Evolutionary conservation across 1,140 invertebrate species (phyloP).

Genomic region (Coelopa frigida): DNA sequence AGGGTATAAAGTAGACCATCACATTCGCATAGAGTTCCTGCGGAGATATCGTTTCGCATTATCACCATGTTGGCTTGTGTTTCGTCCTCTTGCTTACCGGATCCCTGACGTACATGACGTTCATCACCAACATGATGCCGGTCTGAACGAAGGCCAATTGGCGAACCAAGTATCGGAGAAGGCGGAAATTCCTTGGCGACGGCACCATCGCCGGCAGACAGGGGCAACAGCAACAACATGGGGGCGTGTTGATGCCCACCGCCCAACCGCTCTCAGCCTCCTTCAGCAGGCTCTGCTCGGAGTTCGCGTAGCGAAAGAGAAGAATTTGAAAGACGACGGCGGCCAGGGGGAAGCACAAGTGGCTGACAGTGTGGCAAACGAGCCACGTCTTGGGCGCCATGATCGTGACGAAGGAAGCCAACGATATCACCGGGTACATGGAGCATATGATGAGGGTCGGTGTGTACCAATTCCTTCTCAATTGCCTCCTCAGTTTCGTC

Average conservation of each 20-base stretch:
- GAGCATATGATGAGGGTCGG: conserved; percentile 32
- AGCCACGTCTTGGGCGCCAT: conserved; percentile 36
- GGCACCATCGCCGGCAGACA: conserved; percentile 31
- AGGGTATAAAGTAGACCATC: conserved; percentile 35
- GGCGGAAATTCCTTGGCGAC: conserved; percentile 28
- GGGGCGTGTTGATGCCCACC: conserved; percentile 32
- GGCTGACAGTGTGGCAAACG: conserved; percentile 40
- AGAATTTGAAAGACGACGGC: conserved; percentile 29
- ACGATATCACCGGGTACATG: conserved; percentile 35
- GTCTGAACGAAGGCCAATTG: conserved; percentile 41
- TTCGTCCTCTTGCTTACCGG: conserved; percentile 6
- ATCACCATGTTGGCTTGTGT: too few relatives aligned
- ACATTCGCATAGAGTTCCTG: conserved; percentile 24
- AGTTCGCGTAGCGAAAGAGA: conserved; percentile 32
- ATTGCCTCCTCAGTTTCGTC: conserved; percentile 24
- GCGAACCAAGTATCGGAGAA: conserved; percentile 35
- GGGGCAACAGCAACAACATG: conserved; percentile 29
- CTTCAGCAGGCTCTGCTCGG: conserved; percentile 35
- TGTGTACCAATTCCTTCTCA: conserved; percentile 18
- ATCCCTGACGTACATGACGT: conserved; percentile 29
- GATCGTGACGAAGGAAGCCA: conserved; percentile 33
- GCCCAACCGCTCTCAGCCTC: conserved; percentile 26
- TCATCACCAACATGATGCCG: conserved; percentile 38
- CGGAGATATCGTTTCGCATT: too few relatives aligned
- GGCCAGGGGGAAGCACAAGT: conserved; percentile 36